Evolutionary conservation across 1,140 invertebrate species (phyloP), one percentile per base, ranked within the genome.

Genomic region (Drosophila aff.): DNA sequence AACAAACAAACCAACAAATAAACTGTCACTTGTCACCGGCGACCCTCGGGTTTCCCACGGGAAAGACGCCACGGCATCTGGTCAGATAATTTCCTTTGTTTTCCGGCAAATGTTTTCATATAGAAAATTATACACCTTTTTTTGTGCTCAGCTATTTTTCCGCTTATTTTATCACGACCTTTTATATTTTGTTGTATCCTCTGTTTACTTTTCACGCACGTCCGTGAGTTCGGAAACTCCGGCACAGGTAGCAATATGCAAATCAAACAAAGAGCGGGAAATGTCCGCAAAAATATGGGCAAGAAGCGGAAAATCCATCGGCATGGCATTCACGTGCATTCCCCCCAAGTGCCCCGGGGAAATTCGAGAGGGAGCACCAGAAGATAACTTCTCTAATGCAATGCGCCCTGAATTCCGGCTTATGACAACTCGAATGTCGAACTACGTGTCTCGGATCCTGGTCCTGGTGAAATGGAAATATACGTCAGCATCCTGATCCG

Each of bases 61-160:
- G 46, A 9, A 21, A 11, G 50, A 57, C 36, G 23, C 50, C 11
- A 43, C 47, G 72, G 69, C 84, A 68, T 74, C 53, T 85, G 85
- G 85, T 71, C 85, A 90, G 85, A 90, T 90, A 89, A 89, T 90
- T 89, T 82, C 69, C 81, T 89, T 89, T 89, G 81, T 89, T 85
- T 79, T 82, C 62, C 40, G 63, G 72, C 47, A 67, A 86, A 87
- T 87, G 80, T 86, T 87, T 87, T 81, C 76, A 67, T 77, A 38
- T 38, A 55, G 13, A 38, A n/a, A 26, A 40, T 38, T 23, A 55
- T 55, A 38, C 36, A 36, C 52, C 15, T 53, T 38, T 55, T 55
- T 10, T 23, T 81, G 2, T 80, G 81, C 76, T 86, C 57, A 63
- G 79, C 83, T 80, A 82, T 82, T 86, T 85, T 87, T 87, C 67